Evolutionary conservation across 1,140 invertebrate species (phyloP).

Genomic region (Drosophila insularis): DNA sequence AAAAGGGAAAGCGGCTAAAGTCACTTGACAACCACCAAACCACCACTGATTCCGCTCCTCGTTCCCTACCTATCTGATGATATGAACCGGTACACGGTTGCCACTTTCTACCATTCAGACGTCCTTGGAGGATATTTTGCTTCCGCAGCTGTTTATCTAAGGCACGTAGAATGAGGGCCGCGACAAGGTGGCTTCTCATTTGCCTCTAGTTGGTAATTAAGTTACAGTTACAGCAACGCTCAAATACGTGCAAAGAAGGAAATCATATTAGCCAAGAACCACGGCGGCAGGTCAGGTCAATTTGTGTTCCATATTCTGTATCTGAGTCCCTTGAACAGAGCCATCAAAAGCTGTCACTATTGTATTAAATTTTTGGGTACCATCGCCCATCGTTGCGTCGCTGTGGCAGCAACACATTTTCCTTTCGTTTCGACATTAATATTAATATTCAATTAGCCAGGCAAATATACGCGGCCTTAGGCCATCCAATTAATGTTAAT

Average conservation of each 20-base stretch:
- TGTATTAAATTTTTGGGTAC: constrained; percentile 50
- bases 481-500: constrained; percentile 70
- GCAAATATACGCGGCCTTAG: constrained; percentile 36
- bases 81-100: not conserved
- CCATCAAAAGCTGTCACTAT: constrained; percentile 55
- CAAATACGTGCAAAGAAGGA: constrained; percentile 41
- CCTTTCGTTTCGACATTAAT: constrained; percentile 65
- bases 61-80: not conserved
- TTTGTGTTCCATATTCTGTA: not conserved
- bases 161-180: constrained; percentile 46
- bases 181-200: constrained; percentile 39
- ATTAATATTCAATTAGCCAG: constrained; percentile 76
- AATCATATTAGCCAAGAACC: constrained; percentile 21
- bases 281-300: constrained; percentile 1
- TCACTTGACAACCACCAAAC: constrained; percentile 36
- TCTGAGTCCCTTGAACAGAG: not conserved
- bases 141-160: constrained; percentile 48
- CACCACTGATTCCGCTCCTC: not conserved
- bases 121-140: not conserved
- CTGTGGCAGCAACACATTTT: constrained; percentile 35
- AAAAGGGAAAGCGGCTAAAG: constrained; percentile 32
- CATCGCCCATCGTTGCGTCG: constrained; percentile 9
- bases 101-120: not conserved
- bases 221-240: constrained; percentile 57
- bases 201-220: constrained; percentile 66